phyloP scores from a whole-genome alignment of 2,797 vertebrate species.

The Paguma larvata region DNA sequence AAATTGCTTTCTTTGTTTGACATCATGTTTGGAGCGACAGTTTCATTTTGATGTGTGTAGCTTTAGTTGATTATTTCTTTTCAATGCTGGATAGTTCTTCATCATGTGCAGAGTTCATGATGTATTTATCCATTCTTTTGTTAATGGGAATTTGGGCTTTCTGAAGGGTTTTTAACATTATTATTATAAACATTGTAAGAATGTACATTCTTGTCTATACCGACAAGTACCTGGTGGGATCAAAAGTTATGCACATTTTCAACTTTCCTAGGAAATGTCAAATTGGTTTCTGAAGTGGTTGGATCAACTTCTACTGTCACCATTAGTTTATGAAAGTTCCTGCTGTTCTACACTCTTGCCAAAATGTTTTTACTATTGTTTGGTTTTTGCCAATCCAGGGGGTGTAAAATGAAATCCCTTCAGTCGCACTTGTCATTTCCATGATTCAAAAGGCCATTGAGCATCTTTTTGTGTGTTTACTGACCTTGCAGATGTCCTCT shows the following conservation, averaged over 20 bases:
- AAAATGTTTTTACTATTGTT: not conserved
- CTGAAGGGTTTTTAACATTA: not conserved
- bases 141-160: not conserved
- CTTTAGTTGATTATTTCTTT: not conserved
- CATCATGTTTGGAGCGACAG: not conserved
- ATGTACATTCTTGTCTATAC: not conserved
- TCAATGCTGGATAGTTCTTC: not conserved
- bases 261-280: not conserved
- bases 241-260: not conserved
- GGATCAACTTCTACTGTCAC: not conserved
- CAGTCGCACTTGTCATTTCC: not conserved
- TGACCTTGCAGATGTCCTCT: not conserved
- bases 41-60: not conserved
- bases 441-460: not conserved
- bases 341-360: not conserved
- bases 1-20: not conserved
- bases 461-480: not conserved
- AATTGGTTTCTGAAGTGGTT: conserved; percentile 8
- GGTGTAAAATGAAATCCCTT: not conserved
- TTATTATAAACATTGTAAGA: not conserved
- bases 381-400: not conserved
- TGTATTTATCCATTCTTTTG: not conserved
- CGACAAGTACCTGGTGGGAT: not conserved
- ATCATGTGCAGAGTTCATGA: not conserved
- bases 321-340: not conserved